These are phyloP conservation scores for Apamea epomidion DNA, from an alignment of 2,888 invertebrate species.

Conservation along the genomic window DNA sequence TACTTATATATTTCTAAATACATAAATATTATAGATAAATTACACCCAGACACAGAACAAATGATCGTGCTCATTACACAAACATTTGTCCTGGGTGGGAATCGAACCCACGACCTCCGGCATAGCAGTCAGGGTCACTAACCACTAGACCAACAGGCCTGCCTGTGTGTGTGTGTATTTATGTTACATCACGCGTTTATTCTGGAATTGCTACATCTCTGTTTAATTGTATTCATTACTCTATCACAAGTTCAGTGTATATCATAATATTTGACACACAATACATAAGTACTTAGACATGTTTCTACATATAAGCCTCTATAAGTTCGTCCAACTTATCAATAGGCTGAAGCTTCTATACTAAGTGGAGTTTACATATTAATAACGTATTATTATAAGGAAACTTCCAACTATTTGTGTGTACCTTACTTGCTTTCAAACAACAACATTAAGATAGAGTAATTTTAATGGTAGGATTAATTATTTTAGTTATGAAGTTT, in stretches of 20 bases:
- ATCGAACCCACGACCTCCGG: no score
- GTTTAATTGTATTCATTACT: neutral
- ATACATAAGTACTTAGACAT: conserved; percentile 16
- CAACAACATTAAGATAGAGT: conserved; percentile 8
- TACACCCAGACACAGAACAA: no score
- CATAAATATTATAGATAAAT: no score
- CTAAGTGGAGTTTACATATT: conserved; percentile 50
- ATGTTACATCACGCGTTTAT: neutral
- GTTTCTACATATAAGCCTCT: conserved; percentile 20
- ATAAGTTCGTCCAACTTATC: conserved; percentile 57
- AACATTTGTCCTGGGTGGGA: no score
- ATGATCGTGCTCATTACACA: no score
- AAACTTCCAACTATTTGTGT: conserved; percentile 54
- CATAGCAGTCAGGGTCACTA: no score
- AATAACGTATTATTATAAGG: conserved; percentile 54
- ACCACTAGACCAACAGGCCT: no score
- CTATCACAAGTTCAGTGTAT: neutral
- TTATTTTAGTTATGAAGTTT: conserved; percentile 33
- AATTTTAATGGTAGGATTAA: conserved; percentile 23
- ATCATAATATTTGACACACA: conserved; percentile 18
- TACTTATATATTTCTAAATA: no score
- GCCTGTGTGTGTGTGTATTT: no score
- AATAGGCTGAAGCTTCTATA: conserved; percentile 39
- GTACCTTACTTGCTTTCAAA: conserved; percentile 19
- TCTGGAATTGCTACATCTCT: neutral